These are phyloP conservation scores for Gorsachius magnificus DNA, from an alignment of 2,797 vertebrate genomes.

Conservation along the genomic window DNA sequence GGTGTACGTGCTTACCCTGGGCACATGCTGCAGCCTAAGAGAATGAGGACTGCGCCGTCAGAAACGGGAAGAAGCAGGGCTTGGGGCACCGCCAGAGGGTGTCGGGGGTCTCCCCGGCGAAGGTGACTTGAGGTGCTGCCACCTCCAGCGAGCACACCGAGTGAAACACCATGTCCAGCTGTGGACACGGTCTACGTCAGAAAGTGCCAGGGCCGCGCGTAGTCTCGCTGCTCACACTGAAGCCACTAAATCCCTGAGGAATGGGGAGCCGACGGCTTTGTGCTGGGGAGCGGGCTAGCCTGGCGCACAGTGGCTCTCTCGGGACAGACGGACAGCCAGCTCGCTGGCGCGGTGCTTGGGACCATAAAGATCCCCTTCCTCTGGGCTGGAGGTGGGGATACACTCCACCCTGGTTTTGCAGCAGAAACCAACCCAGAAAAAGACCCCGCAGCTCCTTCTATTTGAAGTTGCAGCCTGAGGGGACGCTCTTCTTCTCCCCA, in stretches of 20 bases:
- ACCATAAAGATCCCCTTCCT: background rate
- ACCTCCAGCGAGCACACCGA: background rate
- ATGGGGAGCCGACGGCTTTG: background rate
- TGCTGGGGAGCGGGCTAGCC: background rate
- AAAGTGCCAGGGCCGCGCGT: fast-evolving
- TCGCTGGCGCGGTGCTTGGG: fast-evolving
- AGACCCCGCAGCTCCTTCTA: background rate
- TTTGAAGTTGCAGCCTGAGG: background rate
- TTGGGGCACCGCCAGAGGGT: background rate
- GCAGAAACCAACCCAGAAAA: background rate
- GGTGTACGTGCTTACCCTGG: fast-evolving
- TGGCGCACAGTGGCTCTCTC: background rate
- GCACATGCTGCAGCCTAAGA: background rate
- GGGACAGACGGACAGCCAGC: background rate
- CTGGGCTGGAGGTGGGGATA: background rate
- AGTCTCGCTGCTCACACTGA: background rate
- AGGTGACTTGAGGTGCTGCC: background rate
- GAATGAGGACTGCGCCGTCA: background rate
- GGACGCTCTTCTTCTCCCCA: background rate
- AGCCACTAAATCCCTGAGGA: background rate
- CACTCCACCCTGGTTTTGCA: background rate
- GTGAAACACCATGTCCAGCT: background rate
- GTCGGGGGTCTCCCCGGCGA: background rate
- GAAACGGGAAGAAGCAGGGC: background rate
- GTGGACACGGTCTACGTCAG: fast-evolving